phyloP scores from a whole-genome alignment of 2,888 invertebrate species.

The Willowsia nigromaculata region DNA sequence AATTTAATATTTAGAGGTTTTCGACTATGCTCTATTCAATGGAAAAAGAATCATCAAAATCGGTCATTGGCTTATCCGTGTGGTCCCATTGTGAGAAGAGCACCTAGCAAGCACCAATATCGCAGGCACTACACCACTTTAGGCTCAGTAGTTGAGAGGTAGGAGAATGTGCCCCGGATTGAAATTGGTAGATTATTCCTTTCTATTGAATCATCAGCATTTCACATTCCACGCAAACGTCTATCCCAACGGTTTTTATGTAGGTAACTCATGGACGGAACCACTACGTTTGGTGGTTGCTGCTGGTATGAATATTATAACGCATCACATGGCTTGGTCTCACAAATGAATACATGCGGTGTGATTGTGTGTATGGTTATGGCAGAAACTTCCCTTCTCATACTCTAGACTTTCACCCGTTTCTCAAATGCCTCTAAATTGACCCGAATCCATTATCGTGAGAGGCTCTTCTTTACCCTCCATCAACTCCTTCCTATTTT shows the following conservation, averaged over 20 bases:
- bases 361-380: no score
- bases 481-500: background rate
- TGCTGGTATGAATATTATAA: background rate
- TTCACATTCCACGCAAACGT: slow-evolving; percentile 45
- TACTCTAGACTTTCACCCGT: background rate
- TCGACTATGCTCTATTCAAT: no score
- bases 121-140: background rate
- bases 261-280: background rate
- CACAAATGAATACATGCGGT: background rate
- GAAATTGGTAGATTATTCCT: slow-evolving; percentile 60
- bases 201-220: slow-evolving; percentile 57
- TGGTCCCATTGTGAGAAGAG: no score
- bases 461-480: slow-evolving; percentile 14
- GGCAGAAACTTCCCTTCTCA: no score
- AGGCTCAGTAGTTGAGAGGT: background rate
- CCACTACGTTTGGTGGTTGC: background rate
- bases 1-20: no score
- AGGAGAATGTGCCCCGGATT: slow-evolving; percentile 53
- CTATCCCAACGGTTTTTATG: background rate
- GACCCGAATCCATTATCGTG: slow-evolving; percentile 49
- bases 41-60: no score
- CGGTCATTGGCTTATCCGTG: no score
- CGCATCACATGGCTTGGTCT: background rate
- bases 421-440: slow-evolving; percentile 36
- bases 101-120: background rate